These are phyloP conservation scores for Vicugna pacos DNA, from an alignment of 2,113 vertebrate species.

Conservation along the genomic window DNA sequence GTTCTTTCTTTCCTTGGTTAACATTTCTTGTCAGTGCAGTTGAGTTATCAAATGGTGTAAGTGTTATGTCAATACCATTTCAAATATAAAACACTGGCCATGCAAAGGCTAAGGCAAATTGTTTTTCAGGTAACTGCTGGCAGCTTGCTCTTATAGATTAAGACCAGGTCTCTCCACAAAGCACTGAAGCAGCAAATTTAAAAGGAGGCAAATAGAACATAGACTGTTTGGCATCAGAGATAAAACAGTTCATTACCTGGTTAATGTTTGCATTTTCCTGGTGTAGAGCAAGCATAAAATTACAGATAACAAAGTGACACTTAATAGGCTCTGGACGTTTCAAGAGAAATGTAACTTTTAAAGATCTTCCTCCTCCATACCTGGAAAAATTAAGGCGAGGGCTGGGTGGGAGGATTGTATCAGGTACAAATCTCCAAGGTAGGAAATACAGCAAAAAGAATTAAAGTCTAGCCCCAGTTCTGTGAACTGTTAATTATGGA, in stretches of 20 bases:
- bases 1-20: neutral
- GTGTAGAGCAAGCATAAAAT: slow-evolving; percentile 79
- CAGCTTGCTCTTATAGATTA: slow-evolving; percentile 69
- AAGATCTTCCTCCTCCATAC: slow-evolving; percentile 29
- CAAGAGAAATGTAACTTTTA: slow-evolving; percentile 47
- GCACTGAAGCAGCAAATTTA: slow-evolving; percentile 82
- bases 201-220: slow-evolving; percentile 78
- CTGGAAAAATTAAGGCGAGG: neutral
- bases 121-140: slow-evolving; percentile 70
- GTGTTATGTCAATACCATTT: slow-evolving; percentile 67
- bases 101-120: slow-evolving; percentile 69
- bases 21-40: slow-evolving; percentile 34
- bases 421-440: slow-evolving; percentile 6
- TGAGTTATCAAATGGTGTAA: slow-evolving; percentile 69
- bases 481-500: slow-evolving; percentile 30
- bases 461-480: neutral
- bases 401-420: neutral
- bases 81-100: slow-evolving; percentile 56
- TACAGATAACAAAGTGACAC: slow-evolving; percentile 73
- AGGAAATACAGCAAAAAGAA: neutral
- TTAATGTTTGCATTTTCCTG: slow-evolving; percentile 79
- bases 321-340: slow-evolving; percentile 65
- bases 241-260: slow-evolving; percentile 82
- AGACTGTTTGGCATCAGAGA: slow-evolving; percentile 74
- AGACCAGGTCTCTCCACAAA: slow-evolving; percentile 64